Evolutionary conservation across 2,797 vertebrate genomes (phyloP).

Genomic region (Smutsia gigantea): DNA sequence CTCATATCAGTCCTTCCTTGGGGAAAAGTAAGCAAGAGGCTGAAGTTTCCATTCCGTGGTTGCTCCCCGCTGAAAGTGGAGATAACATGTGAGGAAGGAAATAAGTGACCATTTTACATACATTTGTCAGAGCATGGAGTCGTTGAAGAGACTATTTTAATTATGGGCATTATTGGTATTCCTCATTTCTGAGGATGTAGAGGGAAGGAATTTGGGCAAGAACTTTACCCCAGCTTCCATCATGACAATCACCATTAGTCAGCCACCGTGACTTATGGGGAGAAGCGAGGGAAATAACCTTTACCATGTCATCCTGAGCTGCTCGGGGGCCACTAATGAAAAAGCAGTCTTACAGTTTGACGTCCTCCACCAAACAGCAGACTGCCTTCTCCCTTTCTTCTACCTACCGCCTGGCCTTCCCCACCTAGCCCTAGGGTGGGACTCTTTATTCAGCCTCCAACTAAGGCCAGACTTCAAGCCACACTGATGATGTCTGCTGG

Average conservation of each 20-base stretch:
- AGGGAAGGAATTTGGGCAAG: background rate
- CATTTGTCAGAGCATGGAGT: background rate
- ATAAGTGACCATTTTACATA: background rate
- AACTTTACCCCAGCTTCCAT: background rate
- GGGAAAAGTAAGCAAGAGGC: background rate
- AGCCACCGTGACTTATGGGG: background rate
- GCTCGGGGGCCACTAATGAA: background rate
- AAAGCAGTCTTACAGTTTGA: background rate
- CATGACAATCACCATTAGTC: background rate
- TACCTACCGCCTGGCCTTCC: background rate
- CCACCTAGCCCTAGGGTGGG: background rate
- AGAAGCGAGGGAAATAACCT: background rate
- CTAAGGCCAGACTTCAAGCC: background rate
- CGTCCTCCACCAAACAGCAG: background rate
- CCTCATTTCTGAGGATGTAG: background rate
- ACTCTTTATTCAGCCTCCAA: background rate
- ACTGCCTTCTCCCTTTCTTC: background rate
- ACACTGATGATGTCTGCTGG: background rate
- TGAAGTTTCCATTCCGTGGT: background rate
- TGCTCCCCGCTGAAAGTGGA: background rate
- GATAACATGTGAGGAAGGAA: background rate
- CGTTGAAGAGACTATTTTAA: background rate
- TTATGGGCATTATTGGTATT: background rate
- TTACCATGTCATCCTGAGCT: background rate
- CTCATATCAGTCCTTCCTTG: background rate